Conservation (phyloP, 37 sponge, comb jelly and placozoan genomes). For the Halichondria panicea region DNA sequence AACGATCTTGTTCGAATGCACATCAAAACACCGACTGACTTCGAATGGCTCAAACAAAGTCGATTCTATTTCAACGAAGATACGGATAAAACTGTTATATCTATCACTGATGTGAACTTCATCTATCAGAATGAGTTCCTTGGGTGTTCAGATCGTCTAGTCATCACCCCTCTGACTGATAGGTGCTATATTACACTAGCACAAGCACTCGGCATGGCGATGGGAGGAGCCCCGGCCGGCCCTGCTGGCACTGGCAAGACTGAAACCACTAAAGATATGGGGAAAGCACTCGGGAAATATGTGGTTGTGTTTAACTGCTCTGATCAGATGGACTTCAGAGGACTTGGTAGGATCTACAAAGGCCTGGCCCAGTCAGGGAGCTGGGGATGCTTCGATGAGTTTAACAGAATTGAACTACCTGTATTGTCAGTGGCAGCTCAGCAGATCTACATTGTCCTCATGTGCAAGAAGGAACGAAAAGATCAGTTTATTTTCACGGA, state of each 20-base stretch:
- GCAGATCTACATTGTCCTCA: constrained; percentile 92
- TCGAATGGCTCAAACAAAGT: constrained; percentile 98
- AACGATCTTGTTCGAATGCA: constrained; percentile 87
- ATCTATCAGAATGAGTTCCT: constrained; percentile 96
- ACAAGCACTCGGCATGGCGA: constrained; percentile 96
- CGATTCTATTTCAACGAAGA: constrained; percentile 97
- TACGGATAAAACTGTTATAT: constrained; percentile 73
- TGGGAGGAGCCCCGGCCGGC: constrained; percentile 98
- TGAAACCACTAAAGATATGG: constrained; percentile 99
- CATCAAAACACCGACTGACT: constrained; percentile 76
- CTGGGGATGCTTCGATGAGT: constrained; percentile 99
- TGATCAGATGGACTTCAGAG: constrained; percentile 99
- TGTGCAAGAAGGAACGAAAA: constrained; percentile 97
- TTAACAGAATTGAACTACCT: constrained; percentile 97
- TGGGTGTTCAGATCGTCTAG: constrained; percentile 96
- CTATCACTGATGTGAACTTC: constrained; percentile 97
- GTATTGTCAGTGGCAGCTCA: constrained; percentile 99
- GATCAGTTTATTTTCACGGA: constrained; percentile 93
- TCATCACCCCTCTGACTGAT: constrained; percentile 98
- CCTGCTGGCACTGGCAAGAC: constrained; percentile 96
- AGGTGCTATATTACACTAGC: constrained; percentile 98
- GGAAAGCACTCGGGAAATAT: constrained; percentile 95
- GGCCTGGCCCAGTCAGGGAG: constrained; percentile 98
- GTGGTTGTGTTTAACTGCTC: constrained; percentile 99
- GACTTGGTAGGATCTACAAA: constrained; percentile 93